These are phyloP conservation scores for Chesias legatella DNA, from an alignment of 2,888 invertebrate genomes.

Conservation along the genomic window DNA sequence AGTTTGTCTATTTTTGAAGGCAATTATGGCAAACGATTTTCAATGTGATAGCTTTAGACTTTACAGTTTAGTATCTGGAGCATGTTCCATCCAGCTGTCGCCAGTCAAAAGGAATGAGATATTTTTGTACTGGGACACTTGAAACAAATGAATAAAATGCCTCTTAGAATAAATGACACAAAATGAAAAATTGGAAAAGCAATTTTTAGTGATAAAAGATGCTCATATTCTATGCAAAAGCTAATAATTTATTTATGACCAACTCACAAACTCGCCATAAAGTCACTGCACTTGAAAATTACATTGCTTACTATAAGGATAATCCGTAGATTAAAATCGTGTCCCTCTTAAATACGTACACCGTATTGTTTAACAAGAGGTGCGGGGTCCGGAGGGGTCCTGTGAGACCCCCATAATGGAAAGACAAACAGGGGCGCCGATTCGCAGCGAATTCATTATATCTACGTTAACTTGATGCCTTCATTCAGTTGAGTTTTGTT, in stretches of 20 bases:
- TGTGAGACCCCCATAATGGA: conserved; percentile 69
- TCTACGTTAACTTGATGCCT: conserved; percentile 58
- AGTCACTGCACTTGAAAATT: conserved; percentile 50
- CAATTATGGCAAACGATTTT: too few relatives aligned
- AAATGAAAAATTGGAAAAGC: too few relatives aligned
- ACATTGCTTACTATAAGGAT: conserved; percentile 45
- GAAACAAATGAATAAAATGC: too few relatives aligned
- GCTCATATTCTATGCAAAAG: not conserved
- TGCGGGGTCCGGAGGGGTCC: conserved; percentile 32
- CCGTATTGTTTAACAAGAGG: conserved; percentile 57
- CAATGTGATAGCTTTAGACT: too few relatives aligned
- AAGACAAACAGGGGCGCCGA: conserved; percentile 74
- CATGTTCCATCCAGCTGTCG: too few relatives aligned
- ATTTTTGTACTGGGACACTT: too few relatives aligned
- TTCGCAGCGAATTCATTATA: conserved; percentile 76
- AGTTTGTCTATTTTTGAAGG: too few relatives aligned
- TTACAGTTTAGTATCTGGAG: too few relatives aligned
- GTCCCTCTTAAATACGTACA: conserved; percentile 61
- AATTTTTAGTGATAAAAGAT: too few relatives aligned
- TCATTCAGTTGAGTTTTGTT: not conserved
- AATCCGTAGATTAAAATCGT: conserved; percentile 69
- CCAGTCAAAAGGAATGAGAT: too few relatives aligned
- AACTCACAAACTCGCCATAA: conserved; percentile 21
- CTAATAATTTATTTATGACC: conserved; percentile 14
- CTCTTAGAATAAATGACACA: too few relatives aligned